Percentiles rank a stretch among this genome's conserved stretches.
These are phyloP conservation scores for Dermatemys mawii DNA, from an alignment of 2,113 vertebrate genomes.

Conservation along the genomic window DNA sequence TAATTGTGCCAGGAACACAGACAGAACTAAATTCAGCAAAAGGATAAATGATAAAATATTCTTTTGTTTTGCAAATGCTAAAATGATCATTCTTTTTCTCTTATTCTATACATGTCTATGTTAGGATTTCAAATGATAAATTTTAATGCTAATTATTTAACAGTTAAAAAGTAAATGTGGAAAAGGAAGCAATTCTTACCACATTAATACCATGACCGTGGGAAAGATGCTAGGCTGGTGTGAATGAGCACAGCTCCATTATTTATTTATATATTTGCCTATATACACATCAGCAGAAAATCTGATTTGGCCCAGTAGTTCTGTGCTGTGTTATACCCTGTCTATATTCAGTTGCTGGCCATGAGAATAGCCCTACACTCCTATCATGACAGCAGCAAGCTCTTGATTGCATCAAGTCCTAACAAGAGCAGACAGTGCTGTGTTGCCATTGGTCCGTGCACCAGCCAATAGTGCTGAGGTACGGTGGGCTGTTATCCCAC, in stretches of 20 bases:
- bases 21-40: background rate
- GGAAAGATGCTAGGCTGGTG: background rate
- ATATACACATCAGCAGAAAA: background rate
- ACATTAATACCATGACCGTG: too few relatives aligned
- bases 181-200: background rate
- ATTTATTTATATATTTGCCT: background rate
- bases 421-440: background rate
- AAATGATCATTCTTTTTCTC: background rate
- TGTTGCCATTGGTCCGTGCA: background rate
- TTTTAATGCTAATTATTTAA: background rate
- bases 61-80: background rate
- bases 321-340: background rate
- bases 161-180: background rate
- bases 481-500: background rate
- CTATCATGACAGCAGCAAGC: too few relatives aligned
- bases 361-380: too few relatives aligned
- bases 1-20: too few relatives aligned
- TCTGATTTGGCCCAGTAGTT: background rate
- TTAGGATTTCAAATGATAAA: background rate
- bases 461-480: background rate
- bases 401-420: background rate
- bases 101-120: background rate
- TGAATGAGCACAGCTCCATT: background rate
- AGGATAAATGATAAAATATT: rapidly evolving
- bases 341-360: background rate